phyloP scores from a whole-genome alignment of 2,113 vertebrate species.

The Cinclus cinclus region DNA sequence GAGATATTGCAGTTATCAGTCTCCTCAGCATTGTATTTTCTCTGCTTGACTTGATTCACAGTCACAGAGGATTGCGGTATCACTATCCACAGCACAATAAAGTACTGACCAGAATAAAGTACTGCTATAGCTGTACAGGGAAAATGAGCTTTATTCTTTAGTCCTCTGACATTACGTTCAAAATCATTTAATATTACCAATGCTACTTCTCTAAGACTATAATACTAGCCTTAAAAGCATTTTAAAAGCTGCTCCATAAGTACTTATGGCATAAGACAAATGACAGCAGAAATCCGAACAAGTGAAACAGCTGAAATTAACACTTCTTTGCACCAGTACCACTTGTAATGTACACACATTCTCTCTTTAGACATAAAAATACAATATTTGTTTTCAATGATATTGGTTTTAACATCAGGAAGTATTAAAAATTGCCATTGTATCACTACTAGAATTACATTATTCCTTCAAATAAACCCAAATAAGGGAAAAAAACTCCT shows the following conservation, averaged over 20 bases:
- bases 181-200: background rate
- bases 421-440: background rate
- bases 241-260: background rate
- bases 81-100: background rate
- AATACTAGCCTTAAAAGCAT: background rate
- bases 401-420: background rate
- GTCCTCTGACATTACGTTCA: background rate
- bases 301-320: background rate
- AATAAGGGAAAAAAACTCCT: background rate
- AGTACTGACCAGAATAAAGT: background rate
- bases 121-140: background rate
- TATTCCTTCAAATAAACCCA: background rate
- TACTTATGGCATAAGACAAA: background rate
- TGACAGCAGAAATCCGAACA: background rate
- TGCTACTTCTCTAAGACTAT: background rate
- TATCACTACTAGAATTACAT: background rate
- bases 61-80: background rate
- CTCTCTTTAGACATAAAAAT: background rate
- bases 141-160: background rate
- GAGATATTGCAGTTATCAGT: background rate
- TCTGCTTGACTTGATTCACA: background rate
- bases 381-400: background rate
- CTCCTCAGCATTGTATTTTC: background rate
- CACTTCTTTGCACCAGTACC: background rate
- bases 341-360: fast-evolving